Conservation (phyloP, 2,113 vertebrate genomes). For the Sakesphorus luctuosus region DNA sequence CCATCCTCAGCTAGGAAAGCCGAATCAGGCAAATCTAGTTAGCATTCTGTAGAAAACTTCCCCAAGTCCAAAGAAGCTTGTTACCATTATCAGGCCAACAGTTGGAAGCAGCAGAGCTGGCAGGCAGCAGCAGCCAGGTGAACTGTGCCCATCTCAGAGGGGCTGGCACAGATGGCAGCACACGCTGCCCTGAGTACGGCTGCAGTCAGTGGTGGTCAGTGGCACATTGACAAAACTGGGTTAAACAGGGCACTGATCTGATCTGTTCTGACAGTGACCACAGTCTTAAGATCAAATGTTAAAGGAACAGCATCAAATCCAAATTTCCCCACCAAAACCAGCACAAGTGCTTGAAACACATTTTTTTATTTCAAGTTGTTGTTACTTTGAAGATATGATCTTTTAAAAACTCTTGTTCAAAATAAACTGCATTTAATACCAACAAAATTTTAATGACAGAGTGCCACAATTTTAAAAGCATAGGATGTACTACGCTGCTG, state of each 20-base stretch:
- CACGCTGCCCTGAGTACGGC: accelerated
- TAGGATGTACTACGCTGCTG: neutral
- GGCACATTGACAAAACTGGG: conserved; percentile 11
- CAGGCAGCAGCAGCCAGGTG: neutral
- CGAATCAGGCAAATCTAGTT: neutral
- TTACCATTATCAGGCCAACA: accelerated
- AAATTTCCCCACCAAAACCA: neutral
- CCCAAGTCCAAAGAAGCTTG: neutral
- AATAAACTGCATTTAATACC: neutral
- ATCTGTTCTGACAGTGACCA: neutral
- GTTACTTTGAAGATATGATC: neutral
- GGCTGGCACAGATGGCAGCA: neutral
- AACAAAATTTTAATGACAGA: neutral
- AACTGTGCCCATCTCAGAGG: neutral
- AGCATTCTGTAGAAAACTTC: neutral
- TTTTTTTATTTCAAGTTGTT: neutral
- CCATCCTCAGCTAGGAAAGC: neutral
- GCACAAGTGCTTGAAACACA: neutral
- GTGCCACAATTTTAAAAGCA: neutral
- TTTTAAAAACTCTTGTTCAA: neutral
- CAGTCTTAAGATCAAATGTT: neutral
- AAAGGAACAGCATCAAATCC: conserved; percentile 4
- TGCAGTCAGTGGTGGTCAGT: neutral
- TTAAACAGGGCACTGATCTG: neutral
- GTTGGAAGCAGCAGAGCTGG: neutral